Evolutionary conservation across 2,113 vertebrate genomes (phyloP), one percentile per base, ranked within the genome.

Genomic region (Paralichthys olivaceus): DNA sequence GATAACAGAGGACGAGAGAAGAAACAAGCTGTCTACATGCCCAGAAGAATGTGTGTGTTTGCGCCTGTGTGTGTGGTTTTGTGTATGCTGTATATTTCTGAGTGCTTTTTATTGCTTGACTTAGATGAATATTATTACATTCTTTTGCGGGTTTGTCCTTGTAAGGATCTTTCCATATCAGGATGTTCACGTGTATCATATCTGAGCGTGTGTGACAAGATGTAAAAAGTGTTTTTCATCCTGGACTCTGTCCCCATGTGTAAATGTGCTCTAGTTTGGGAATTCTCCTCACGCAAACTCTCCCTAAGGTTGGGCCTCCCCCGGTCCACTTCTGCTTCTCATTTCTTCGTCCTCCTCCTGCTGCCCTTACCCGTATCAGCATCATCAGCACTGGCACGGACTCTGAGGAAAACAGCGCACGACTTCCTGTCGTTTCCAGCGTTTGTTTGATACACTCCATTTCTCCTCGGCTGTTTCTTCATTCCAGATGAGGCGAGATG

Each of bases 391-490:
- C 75, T 82, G 80, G 90, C 89, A 84, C 34, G 15, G 62, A 65
- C 85, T 84, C 79, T 82, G 80, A 83, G 43, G 55, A 81, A 75
- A 76, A 43, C 58, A 71, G 68, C 1, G 73, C 84, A 77, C 57
- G 28, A 81, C 82, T 83, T 88, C 79, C 85, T 85, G 76, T 58
- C 72, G 25, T 78, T 77, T 81, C 53, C 77, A 84, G 58, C 34
- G 56, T 87, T 89, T 89, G 68, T 89, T 88, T 82, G 90, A 88
- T 84, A 75, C 87, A 84, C 67, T 85, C 64, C 84, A 86, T 87
- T 88, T 86, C 81, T 82, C 72, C 79, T 61, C 69, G 70, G 71
- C 68, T 65, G 73, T 73, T 83, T 87, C 80, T 84, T 34, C 85
- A 54, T 83, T 81, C 85, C 87, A 85, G 84, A 85, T 87, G 80